Percentiles rank a stretch among this genome's conserved stretches.
These are phyloP conservation scores for Eupristina koningsbergeri DNA, from an alignment of 1,140 invertebrate species.

Conservation along the genomic window DNA sequence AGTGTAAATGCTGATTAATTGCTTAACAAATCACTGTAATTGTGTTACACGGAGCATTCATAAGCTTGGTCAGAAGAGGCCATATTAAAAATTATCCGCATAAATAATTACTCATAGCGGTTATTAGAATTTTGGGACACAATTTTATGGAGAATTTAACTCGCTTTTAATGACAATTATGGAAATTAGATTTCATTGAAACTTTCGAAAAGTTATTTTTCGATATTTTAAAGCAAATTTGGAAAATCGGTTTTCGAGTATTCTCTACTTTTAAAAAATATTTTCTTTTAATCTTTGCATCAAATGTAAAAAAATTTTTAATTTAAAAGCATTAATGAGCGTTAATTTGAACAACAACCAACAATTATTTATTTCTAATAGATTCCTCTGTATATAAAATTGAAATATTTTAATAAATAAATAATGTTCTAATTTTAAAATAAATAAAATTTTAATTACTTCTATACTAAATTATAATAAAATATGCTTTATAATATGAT, in stretches of 20 bases:
- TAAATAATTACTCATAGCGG: neutral
- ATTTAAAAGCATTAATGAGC: too few relatives aligned
- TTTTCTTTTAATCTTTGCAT: neutral
- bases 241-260: neutral
- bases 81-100: neutral
- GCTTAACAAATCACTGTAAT: conserved; percentile 3
- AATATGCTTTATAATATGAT: too few relatives aligned
- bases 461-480: too few relatives aligned
- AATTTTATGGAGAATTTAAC: neutral
- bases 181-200: neutral
- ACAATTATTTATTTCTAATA: too few relatives aligned
- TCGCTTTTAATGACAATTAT: neutral
- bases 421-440: too few relatives aligned
- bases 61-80: neutral
- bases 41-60: neutral
- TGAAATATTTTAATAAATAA: too few relatives aligned
- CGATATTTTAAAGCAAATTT: neutral
- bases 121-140: neutral
- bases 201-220: neutral
- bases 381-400: too few relatives aligned
- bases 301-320: too few relatives aligned
- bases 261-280: neutral
- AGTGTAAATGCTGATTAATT: conserved; percentile 40
- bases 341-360: too few relatives aligned
- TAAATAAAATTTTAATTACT: too few relatives aligned